phyloP scores from a whole-genome alignment of 1,140 invertebrate species.

The Sesamia nonagrioides region DNA sequence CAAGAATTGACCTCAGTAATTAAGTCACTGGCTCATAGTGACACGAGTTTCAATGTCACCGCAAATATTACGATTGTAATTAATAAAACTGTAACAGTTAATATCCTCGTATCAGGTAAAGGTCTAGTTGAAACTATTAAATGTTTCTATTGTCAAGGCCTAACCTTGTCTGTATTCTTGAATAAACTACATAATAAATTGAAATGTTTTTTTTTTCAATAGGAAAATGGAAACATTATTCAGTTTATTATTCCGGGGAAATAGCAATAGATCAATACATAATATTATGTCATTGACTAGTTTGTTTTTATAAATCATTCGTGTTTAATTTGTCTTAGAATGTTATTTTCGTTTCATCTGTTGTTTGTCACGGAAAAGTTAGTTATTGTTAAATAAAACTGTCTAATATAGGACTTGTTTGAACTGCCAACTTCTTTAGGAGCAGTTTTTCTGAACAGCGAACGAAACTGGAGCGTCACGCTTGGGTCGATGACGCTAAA shows the following conservation, averaged over 20 bases:
- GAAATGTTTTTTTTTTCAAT: conserved; percentile 4
- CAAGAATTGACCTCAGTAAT: conserved; percentile 29
- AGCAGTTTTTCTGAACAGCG: no score
- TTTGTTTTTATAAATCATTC: no score
- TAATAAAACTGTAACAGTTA: conserved; percentile 41
- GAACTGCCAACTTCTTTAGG: no score
- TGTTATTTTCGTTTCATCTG: no score
- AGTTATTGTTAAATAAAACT: no score
- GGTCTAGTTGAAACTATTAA: not conserved
- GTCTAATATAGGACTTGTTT: no score
- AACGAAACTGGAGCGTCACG: no score
- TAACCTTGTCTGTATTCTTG: not conserved
- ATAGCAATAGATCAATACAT: no score
- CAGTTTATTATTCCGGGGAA: conserved; percentile 4
- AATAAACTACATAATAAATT: not conserved
- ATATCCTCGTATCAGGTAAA: conserved; percentile 21
- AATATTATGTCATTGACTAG: not conserved
- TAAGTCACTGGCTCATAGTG: conserved; percentile 18
- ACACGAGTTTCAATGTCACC: conserved; percentile 33
- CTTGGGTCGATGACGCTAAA: no score
- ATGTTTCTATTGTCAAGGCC: conserved; percentile 19
- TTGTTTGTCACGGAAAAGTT: no score
- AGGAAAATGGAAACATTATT: not conserved
- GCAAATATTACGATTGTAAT: conserved; percentile 17
- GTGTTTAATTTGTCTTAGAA: no score